Evolutionary conservation across 2,113 vertebrate genomes (phyloP), one percentile per base, ranked within the genome.

Genomic region (Halcyon senegalensis): DNA sequence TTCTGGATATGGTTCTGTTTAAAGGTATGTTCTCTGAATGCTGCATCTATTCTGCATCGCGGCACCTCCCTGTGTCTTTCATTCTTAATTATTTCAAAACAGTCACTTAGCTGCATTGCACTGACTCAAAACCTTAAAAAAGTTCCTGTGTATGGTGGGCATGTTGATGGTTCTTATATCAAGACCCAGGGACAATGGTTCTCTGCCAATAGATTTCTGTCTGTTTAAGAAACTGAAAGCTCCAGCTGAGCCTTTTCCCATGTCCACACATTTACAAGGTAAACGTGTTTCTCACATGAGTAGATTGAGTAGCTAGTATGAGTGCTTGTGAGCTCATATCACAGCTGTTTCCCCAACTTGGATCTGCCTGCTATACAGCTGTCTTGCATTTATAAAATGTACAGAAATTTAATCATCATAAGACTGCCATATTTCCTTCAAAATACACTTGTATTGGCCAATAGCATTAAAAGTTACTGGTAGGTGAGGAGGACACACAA

Each of bases 41-140:
- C 7, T 2, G 1, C 2, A 67, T 50, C 77, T 59, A 2, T 4
- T 20, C 4, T 64, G 39, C 14, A 11, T 73, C 0, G 0, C 39
- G 43, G 48, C 31, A 75, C 35, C 25, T 60, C 39, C 31, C 43
- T 44, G 10, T 15, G 85, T 82, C 30, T 56, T 84, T 91, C 66
- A 44, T 7, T 87, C 10, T 68, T 46, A 59, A 51, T 39, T 51
- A 43, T 75, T 89, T 81, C 28, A 72, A 64, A 88, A 72, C 11
- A 85, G 11, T 24, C 60, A 24, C 33, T 33, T 30, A 69, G 28
- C 16, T 92, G 44, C n/a, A 62, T 7, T n/a, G 41, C 24, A 76
- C 20, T 53, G 31, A 48, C n/a, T 62, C 53, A 41, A 92, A 88
- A 69, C 8, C 48, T 15, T 69, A 67, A 46, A 78, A n/a, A 67